A percentile compares a stretch with the other conserved stretches of the same genome.
Evolutionary conservation across 2,113 vertebrate genomes (phyloP).

Genomic region (Diadophis punctatus): DNA sequence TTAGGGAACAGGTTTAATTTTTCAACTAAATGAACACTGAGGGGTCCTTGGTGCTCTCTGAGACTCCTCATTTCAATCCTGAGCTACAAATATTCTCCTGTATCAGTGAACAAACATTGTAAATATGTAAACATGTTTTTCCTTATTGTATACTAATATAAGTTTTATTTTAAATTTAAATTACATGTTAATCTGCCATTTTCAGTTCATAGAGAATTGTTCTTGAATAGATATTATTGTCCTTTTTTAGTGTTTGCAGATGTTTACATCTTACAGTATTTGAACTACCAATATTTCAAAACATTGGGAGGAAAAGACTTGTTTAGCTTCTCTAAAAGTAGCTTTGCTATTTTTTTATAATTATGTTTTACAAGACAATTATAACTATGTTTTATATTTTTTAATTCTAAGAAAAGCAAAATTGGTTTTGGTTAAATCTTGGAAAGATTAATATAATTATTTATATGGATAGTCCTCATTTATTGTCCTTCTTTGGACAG

Average conservation of each 20-base stretch:
- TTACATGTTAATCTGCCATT: background rate
- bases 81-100: too few relatives aligned
- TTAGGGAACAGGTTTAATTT: background rate
- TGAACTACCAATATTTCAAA: background rate
- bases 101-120: background rate
- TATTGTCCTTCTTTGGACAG: background rate
- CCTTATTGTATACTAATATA: background rate
- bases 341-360: too few relatives aligned
- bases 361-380: background rate
- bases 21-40: background rate
- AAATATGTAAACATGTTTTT: background rate
- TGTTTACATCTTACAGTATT: background rate
- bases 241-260: background rate
- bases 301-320: background rate
- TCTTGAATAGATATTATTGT: background rate
- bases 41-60: too few relatives aligned
- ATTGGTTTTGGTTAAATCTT: background rate
- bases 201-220: background rate
- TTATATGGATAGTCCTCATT: background rate
- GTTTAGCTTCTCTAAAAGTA: background rate
- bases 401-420: background rate
- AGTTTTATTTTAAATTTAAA: background rate
- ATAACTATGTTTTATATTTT: background rate
- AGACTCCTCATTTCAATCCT: too few relatives aligned
- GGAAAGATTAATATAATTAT: background rate